These are phyloP conservation scores for Bellardia bayeri DNA, from an alignment of 2,888 invertebrate genomes.

Conservation along the genomic window DNA sequence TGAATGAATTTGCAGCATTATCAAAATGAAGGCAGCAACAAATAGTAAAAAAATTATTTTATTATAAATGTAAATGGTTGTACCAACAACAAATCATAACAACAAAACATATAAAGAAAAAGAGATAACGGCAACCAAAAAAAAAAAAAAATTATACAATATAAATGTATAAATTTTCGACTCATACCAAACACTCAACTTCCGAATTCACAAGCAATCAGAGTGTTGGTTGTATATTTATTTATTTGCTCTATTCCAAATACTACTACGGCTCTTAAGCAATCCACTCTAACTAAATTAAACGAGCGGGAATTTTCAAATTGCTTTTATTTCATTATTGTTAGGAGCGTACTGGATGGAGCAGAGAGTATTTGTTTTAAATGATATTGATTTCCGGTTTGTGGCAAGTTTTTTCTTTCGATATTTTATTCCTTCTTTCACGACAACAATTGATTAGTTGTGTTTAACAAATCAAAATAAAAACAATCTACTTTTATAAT, in stretches of 20 bases:
- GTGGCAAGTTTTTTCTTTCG: conserved; percentile 2
- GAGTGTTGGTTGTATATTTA: conserved; percentile 10
- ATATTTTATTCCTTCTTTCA: conserved; percentile 23
- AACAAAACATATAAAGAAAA: not conserved
- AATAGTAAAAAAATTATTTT: not conserved
- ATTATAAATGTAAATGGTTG: not conserved
- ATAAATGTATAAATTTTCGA: conserved; percentile 78
- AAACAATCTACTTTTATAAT: conserved; percentile 19
- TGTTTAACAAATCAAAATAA: conserved; percentile 55
- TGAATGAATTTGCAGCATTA: not conserved
- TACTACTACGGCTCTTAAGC: not conserved
- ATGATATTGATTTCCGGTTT: conserved; percentile 27
- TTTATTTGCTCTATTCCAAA: conserved; percentile 14
- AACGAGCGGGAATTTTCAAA: not conserved
- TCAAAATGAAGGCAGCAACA: not conserved
- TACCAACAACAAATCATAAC: not conserved
- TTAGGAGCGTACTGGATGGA: not conserved
- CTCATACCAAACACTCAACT: conserved; percentile 78
- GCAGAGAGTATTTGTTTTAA: not conserved
- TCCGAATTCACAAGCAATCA: conserved; percentile 66
- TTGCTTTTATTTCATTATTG: not conserved
- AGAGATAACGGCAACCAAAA: conserved; percentile 19
- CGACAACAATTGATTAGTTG: conserved; percentile 47
- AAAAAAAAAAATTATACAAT: conserved; percentile 7
- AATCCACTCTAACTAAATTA: not conserved